Conservation (phyloP, 2,113 vertebrate genomes). For the Hypomesus transpacificus region DNA sequence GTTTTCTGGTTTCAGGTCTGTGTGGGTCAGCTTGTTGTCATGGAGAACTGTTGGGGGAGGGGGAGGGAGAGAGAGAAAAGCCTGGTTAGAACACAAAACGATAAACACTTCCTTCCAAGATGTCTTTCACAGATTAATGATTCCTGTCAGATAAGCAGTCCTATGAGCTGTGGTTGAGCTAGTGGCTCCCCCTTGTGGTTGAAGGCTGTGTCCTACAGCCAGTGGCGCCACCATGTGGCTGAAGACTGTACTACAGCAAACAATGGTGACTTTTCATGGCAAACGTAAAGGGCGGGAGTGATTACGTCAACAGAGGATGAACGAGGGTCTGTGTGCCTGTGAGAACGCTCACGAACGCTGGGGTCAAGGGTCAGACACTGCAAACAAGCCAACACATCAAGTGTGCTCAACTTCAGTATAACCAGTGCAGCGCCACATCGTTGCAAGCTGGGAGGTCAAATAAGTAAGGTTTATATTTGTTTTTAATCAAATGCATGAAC, state of each 20-base stretch:
- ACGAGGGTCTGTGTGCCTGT: no score
- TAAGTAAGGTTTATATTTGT: conserved; percentile 5
- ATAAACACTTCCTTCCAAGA: not conserved
- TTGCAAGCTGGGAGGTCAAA: conserved; percentile 18
- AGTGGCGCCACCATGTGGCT: conserved; percentile 32
- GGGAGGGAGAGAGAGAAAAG: not conserved
- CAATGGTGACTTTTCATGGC: not conserved
- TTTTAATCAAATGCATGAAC: no score
- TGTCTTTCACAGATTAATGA: no score
- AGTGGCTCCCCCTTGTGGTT: conserved; percentile 29
- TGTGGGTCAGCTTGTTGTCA: conserved; percentile 95
- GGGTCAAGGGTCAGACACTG: no score
- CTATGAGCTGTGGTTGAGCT: no score
- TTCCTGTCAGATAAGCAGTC: no score
- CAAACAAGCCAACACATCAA: no score
- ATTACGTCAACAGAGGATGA: not conserved
- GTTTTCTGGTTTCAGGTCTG: conserved; percentile 97
- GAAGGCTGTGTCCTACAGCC: not conserved
- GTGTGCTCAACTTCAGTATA: not conserved
- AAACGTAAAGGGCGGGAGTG: not conserved
- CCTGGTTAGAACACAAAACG: not conserved
- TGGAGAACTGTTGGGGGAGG: conserved; percentile 84
- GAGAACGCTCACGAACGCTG: no score
- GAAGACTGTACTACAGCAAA: conserved; percentile 4
- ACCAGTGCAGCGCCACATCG: not conserved